Conservation (phyloP, 1,140 invertebrate species). For the Nasonia giraulti region DNA sequence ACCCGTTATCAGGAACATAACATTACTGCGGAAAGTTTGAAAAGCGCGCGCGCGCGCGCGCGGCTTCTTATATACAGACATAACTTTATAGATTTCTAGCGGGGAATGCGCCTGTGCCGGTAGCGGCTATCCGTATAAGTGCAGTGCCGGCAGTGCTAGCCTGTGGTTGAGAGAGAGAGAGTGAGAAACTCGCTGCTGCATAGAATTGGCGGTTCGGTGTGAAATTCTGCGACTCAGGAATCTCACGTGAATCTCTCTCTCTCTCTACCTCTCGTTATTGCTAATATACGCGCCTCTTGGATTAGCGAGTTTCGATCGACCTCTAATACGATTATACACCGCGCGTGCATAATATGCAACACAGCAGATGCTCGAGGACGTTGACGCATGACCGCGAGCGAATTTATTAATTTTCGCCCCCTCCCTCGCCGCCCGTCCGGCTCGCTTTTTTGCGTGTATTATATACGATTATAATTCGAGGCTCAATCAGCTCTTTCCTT, state of each 20-base stretch:
- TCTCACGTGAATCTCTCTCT: neutral
- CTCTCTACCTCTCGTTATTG: no score
- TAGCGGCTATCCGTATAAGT: conserved; percentile 13
- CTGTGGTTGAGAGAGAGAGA: neutral
- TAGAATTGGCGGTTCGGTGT: neutral
- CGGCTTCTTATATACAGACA: neutral
- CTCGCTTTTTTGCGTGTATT: neutral
- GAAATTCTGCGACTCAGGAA: neutral
- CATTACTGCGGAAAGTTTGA: neutral
- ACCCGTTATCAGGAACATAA: no score
- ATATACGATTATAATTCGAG: conserved; percentile 27
- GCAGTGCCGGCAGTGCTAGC: neutral
- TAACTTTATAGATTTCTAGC: conserved; percentile 16
- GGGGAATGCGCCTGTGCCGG: neutral
- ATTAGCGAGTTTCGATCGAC: no score
- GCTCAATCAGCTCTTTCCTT: conserved; percentile 22
- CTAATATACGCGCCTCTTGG: no score
- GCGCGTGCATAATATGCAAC: no score
- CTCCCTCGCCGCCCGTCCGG: neutral
- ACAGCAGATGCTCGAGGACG: neutral
- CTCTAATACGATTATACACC: neutral
- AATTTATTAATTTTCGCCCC: neutral
- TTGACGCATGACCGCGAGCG: neutral
- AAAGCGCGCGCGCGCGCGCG: neutral
- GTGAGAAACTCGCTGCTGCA: neutral